Base-by-base conservation (phyloP, 2,113 vertebrate genomes). In the Dicrurus megarhynchus region DNA sequence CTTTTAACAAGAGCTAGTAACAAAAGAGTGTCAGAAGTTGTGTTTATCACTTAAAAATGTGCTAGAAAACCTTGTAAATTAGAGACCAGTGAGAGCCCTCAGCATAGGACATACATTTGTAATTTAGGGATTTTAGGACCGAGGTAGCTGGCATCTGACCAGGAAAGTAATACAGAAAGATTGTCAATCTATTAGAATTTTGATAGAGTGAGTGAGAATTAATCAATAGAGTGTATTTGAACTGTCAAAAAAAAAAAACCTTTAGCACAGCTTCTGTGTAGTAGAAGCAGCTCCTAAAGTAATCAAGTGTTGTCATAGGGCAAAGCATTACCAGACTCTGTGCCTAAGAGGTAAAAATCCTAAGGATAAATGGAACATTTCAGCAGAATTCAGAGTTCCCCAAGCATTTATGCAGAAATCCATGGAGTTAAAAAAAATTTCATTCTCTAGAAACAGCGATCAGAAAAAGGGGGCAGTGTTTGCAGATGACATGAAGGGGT, bases 101-200 rank as follows among this genome's bases (percentile, higher is more conserved):
- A 73, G n/a, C 49, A 64, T 2, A 57, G 24, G 21, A 57, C 24
- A 26, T 33, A 19, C 22, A 60, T 70, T 63, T n/a, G 10, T 77
- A n/a, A 67, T 22, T 52, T 1, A 0, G 4, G 33, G 9, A 11
- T 22, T 87, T 91, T 90, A 77, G 64, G 47, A 96, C 41, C 22
- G 86, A 68, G 49, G 41, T 69, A 53, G 17, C 10, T 94, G 74
- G 42, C 33, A 55, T 73, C 39, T 83, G 30, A 42, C 33, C 56
- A 64, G 68, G 47, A 37, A 83, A 92, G 85, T 1, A 59, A 39
- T 65, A 10, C 39, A 83, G 88, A 55, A 70, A 70, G 24, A 33
- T 71, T 37, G 77, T 85, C 39, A 44, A 4, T 94, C 59, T 90
- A 16, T 89, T 73, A 60, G 44, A 93, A 79, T 85, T 94, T 81